phyloP scores from a whole-genome alignment of 2,888 invertebrate genomes.

The Tetragonisca angustula region DNA sequence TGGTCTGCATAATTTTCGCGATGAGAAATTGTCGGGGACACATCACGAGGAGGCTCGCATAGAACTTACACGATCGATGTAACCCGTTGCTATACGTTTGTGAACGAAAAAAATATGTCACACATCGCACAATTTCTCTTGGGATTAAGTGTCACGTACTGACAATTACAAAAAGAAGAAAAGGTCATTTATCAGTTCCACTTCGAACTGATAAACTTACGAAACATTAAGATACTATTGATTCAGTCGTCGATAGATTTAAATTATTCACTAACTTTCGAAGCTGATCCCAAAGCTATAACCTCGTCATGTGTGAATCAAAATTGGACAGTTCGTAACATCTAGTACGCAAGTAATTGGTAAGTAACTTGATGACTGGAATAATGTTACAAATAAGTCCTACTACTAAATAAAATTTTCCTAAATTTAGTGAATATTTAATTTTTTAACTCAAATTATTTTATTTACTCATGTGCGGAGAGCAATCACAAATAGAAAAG shows the following conservation, averaged over 20 bases:
- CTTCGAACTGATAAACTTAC: conserved; percentile 16
- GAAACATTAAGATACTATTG: conserved; percentile 2
- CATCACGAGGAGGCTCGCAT: conserved; percentile 44
- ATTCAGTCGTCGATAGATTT: conserved; percentile 17
- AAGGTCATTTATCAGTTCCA: conserved; percentile 17
- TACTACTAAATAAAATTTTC: no score
- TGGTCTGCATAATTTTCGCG: conserved; percentile 60
- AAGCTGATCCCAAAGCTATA: background rate
- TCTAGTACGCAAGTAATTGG: background rate
- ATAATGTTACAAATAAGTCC: background rate
- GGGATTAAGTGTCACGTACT: conserved; percentile 41
- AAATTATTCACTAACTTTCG: background rate
- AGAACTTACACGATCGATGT: conserved; percentile 71
- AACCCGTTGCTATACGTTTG: conserved; percentile 33
- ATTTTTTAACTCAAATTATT: background rate
- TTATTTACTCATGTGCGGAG: no score
- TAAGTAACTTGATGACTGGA: background rate
- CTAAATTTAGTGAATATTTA: background rate
- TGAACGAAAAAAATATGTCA: conserved; percentile 42
- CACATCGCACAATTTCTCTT: conserved; percentile 38
- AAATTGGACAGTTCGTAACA: background rate
- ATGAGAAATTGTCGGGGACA: conserved; percentile 54
- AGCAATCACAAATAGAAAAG: no score
- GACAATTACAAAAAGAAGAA: conserved; percentile 38
- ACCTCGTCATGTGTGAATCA: background rate